Base-by-base conservation (phyloP, 2,888 invertebrate genomes). In the Hirtodrosophila alboralis region DNA sequence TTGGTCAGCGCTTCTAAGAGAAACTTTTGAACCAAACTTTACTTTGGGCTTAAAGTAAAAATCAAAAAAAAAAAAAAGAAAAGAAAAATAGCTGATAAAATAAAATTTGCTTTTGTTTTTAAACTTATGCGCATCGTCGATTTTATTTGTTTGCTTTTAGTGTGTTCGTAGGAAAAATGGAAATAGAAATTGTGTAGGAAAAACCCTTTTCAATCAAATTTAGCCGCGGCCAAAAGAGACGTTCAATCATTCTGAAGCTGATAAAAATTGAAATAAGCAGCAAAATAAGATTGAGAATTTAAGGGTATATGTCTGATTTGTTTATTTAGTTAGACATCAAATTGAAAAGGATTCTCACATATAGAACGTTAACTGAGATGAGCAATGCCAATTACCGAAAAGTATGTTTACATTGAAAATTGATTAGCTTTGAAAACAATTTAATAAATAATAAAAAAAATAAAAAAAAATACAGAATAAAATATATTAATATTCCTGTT, bases 131-230 rank as follows among this genome's bases (percentile, higher is more conserved):
- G 79, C 75, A 45, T 76, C 72, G 68, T 14, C 45, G 72, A 53
- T 49, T 83, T 83, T 64, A 75, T 83, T 67, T 62, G 63, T 75
- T 75, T 75, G 72, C 33, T 14, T 36, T n/a, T n/a, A n/a, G n/a
- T n/a, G 52, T 26, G n/a, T 21, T 14, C n/a, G 14, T 9, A 2
- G 9, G 14, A n/a, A 14, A 27, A 27, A 12, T 28, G 26, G 37
- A 48, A 43, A 18, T 7, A 7, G 23, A 23, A 21, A 21, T 21
- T 21, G 18, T 40, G 45, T 5, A 12, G n/a, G 23, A 14, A 40
- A 44, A 77, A 78, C 80, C 77, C 70, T 80, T 76, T 80, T 78
- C 84, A 78, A 78, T 84, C 84, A 84, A 80, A 80, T 78, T n/a
- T 73, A 66, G 65, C 56, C 34, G 28, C 53, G 54, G 49, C 40